Evolutionary conservation across 2,888 invertebrate species (phyloP), one percentile per base, ranked within the genome.

Genomic region (Luffia ferchaultella): DNA sequence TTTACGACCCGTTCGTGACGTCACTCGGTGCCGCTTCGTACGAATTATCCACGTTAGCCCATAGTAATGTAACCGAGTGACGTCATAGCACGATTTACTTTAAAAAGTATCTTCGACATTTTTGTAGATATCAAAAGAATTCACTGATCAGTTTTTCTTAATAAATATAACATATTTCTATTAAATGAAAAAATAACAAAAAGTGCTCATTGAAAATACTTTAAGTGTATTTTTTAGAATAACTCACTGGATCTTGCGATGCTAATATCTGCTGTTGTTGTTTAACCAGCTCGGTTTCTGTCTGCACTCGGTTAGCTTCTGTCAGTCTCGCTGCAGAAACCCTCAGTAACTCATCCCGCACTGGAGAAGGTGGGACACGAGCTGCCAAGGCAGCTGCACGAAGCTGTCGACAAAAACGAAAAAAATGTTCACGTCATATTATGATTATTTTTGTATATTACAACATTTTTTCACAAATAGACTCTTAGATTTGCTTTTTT

Each of bases 231-330:
- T n/a, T 30, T 30, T 30, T 12, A 3, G 17, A 43, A 43, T 16
- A 2, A 59, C 66, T 67, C 51, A 83, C 83, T 40, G 83, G 83
- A 55, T 83, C 83, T 40, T 66, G 59, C 0, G 79, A 68, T 7
- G 87, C 85, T 45, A 88, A 60, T 45, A 88, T 86, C 56, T 87
- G 76, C 52, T 88, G 88, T 57, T 88, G 88, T 50, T 88, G 87
- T 44, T 84, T 78, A 43, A 87, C 82, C 2, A 88, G 62, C 17
- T 85, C 86, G 0, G 86, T 85, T 58, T 88, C 88, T 0, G 85
- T 70, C 59, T 86, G 85, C 51, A 87, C 85, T 12, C 88, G 73
- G 48, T 86, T 75, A 15, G 79, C 85, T 62, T 88, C 88, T 51
- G 85, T 76, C 44, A 87, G 64, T 55, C 86, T 87, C 15, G 87